phyloP scores from a whole-genome alignment of 1,140 invertebrate species.

The Prorops nasuta region DNA sequence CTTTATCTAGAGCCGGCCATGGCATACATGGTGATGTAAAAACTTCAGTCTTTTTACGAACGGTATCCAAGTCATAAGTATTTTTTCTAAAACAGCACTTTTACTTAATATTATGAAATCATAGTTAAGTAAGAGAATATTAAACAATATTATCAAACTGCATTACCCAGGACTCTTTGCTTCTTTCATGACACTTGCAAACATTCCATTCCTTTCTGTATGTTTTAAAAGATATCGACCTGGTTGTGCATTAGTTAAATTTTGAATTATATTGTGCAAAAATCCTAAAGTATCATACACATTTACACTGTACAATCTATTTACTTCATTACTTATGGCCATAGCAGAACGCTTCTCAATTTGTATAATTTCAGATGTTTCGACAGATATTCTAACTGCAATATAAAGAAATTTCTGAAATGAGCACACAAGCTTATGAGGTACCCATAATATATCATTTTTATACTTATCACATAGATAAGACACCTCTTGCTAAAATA shows the following conservation, averaged over 20 bases:
- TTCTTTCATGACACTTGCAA: slow-evolving; percentile 43
- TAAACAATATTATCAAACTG: neutral
- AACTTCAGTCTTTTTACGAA: slow-evolving; percentile 15
- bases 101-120: neutral
- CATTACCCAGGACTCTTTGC: slow-evolving; percentile 20
- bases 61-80: slow-evolving; percentile 21
- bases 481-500: slow-evolving; percentile 50
- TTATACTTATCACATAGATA: slow-evolving; percentile 2
- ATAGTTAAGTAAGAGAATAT: too few relatives aligned
- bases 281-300: slow-evolving; percentile 37
- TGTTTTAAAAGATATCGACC: slow-evolving; percentile 53
- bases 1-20: slow-evolving; percentile 35
- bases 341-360: slow-evolving; percentile 45
- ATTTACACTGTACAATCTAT: slow-evolving; percentile 42
- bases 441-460: neutral
- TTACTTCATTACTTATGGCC: slow-evolving; percentile 43
- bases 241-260: slow-evolving; percentile 31
- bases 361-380: slow-evolving; percentile 43
- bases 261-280: slow-evolving; percentile 48
- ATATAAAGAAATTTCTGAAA: slow-evolving; percentile 13
- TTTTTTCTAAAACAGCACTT: slow-evolving; percentile 27
- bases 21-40: slow-evolving; percentile 18
- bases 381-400: slow-evolving; percentile 44
- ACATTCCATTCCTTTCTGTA: slow-evolving; percentile 44
- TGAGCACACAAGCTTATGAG: too few relatives aligned